These are phyloP conservation scores for Gastrophryne carolinensis DNA, from an alignment of 2,797 vertebrate genomes.

Conservation along the genomic window DNA sequence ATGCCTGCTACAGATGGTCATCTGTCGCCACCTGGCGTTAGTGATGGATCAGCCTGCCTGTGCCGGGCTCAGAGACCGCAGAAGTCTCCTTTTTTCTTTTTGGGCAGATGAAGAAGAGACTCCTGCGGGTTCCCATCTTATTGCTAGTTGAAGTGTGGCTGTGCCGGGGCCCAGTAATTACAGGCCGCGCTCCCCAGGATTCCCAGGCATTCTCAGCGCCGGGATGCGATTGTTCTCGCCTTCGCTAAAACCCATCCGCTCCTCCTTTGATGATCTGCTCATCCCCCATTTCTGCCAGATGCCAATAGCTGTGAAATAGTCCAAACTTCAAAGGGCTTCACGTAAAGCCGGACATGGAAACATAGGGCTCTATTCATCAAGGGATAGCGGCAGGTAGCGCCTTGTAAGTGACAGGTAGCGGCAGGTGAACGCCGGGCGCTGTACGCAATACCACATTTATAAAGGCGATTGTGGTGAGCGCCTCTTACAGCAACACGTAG, in stretches of 20 bases:
- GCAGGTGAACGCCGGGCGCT: too few species aligned
- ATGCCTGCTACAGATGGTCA: too few species aligned
- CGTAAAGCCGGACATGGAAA: too few species aligned
- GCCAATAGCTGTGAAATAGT: slow-evolving; percentile 24
- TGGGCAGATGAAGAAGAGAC: slow-evolving; percentile 47
- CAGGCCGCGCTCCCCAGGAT: slow-evolving; percentile 28
- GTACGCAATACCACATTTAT: too few species aligned
- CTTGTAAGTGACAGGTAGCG: too few species aligned
- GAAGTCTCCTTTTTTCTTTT: slow-evolving; percentile 31
- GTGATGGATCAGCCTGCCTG: too few species aligned
- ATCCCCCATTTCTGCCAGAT: slow-evolving; percentile 17
- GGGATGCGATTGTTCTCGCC: slow-evolving; percentile 47
- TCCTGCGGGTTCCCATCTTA: slow-evolving; percentile 44
- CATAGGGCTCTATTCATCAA: too few species aligned
- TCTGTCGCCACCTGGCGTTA: too few species aligned
- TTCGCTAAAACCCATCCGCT: slow-evolving; percentile 38
- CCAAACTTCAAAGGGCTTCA: slow-evolving; percentile 4
- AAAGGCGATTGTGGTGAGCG: too few species aligned
- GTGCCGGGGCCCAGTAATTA: slow-evolving; percentile 36
- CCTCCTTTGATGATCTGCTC: slow-evolving; percentile 29
- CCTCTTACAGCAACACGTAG: too few species aligned
- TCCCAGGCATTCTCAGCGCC: slow-evolving; percentile 47
- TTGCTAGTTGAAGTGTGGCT: slow-evolving; percentile 45
- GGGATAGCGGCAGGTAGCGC: too few species aligned
- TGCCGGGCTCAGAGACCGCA: slow-evolving; percentile 39